Percentiles rank a stretch among this genome's conserved stretches.
Conservation (phyloP, 2,888 invertebrate genomes). For the Calameuta idolon region DNA sequence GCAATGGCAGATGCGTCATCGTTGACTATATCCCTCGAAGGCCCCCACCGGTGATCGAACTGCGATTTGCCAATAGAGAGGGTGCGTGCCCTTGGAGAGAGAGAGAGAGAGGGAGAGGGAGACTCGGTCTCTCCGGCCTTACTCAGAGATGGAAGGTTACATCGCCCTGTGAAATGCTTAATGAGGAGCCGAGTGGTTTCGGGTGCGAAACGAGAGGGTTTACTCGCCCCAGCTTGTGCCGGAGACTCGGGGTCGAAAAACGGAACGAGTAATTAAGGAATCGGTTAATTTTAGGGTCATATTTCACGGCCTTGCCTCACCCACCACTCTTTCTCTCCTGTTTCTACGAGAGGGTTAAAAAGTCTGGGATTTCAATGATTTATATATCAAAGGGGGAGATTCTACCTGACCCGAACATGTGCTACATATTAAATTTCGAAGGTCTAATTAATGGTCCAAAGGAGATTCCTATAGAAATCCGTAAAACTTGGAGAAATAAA, state of each 20-base stretch:
- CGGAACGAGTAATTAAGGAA: slow-evolving; percentile 61
- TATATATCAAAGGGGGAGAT: slow-evolving; percentile 42
- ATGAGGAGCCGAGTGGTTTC: slow-evolving; percentile 50
- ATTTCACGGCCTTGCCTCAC: slow-evolving; percentile 49
- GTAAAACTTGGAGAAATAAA: neutral
- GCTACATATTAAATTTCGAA: slow-evolving; percentile 49
- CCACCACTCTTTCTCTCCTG: slow-evolving; percentile 19
- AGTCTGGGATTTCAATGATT: slow-evolving; percentile 45
- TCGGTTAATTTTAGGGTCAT: slow-evolving; percentile 63
- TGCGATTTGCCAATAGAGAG: slow-evolving; percentile 11
- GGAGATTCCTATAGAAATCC: neutral
- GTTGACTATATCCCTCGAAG: neutral
- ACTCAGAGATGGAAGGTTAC: slow-evolving; percentile 40
- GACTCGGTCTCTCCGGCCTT: slow-evolving; percentile 8
- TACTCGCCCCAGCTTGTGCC: slow-evolving; percentile 21
- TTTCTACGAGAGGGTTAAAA: slow-evolving; percentile 40
- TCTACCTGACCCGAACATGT: slow-evolving; percentile 45
- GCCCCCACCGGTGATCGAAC: neutral
- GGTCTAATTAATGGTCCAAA: slow-evolving; percentile 17
- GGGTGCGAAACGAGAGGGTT: slow-evolving; percentile 17
- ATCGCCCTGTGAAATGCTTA: slow-evolving; percentile 43
- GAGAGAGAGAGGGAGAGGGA: slow-evolving; percentile 7
- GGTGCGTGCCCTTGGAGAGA: slow-evolving; percentile 53
- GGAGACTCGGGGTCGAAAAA: slow-evolving; percentile 39
- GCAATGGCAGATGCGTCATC: neutral